These are phyloP conservation scores for Clunio marinus DNA, from an alignment of 2,888 invertebrate genomes.

Conservation along the genomic window DNA sequence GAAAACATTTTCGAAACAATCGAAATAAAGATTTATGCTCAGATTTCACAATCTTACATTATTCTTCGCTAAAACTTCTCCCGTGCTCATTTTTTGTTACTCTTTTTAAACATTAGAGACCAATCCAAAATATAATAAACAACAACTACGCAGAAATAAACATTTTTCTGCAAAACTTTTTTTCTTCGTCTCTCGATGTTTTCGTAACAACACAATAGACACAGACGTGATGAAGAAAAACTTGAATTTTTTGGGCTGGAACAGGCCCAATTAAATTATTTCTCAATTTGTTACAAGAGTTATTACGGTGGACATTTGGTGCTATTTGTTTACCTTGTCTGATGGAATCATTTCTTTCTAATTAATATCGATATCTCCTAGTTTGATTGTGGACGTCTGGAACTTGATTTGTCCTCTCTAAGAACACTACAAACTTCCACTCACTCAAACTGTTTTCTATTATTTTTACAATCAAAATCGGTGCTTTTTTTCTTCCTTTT, in stretches of 20 bases:
- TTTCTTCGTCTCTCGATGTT: not conserved
- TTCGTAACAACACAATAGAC: not conserved
- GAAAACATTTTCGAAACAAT: too few species aligned
- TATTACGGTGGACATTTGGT: not conserved
- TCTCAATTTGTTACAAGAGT: not conserved
- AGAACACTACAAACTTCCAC: slow-evolving; percentile 4
- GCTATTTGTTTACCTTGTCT: slow-evolving; percentile 26
- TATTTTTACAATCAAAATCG: not conserved
- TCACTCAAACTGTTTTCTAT: not conserved
- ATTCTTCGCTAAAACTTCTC: not conserved
- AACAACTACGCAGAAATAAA: slow-evolving; percentile 1
- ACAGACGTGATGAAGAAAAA: not conserved
- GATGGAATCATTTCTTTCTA: slow-evolving; percentile 29
- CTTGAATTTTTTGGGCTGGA: not conserved
- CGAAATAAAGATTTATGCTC: too few species aligned
- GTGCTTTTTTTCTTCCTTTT: not conserved
- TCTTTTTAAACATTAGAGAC: too few species aligned
- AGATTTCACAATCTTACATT: too few species aligned
- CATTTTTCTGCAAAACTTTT: not conserved
- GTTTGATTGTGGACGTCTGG: too few species aligned
- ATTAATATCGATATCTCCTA: not conserved
- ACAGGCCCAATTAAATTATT: not conserved
- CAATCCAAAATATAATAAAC: too few species aligned
- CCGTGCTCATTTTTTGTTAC: too few species aligned
- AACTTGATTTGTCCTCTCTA: not conserved